Conservation (phyloP, 1,140 invertebrate species). For the Caenorhabditis inopinata region DNA sequence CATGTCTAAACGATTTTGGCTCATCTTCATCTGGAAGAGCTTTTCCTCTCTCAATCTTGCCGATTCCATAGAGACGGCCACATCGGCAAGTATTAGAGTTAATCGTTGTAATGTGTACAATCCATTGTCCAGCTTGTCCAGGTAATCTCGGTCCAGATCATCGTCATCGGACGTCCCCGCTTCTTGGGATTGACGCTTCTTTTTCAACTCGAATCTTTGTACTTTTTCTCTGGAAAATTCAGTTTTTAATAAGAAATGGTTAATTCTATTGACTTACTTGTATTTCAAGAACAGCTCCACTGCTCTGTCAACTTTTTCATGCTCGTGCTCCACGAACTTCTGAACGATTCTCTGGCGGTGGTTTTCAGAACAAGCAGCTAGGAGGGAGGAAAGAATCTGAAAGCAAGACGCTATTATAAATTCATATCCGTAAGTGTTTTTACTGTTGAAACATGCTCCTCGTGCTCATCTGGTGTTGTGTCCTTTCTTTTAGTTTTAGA, state of each 20-base stretch:
- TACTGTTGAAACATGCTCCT: slow-evolving; percentile 72
- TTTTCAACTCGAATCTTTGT: background rate
- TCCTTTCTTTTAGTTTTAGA: slow-evolving; percentile 78
- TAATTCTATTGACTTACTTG: slow-evolving; percentile 49
- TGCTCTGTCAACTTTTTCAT: slow-evolving; percentile 94
- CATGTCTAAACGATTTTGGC: slow-evolving; percentile 17
- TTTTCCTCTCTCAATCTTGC: slow-evolving; percentile 51
- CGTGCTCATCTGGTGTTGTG: slow-evolving; percentile 83
- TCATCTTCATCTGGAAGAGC: slow-evolving; percentile 60
- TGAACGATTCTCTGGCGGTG: slow-evolving; percentile 84
- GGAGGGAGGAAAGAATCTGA: slow-evolving; percentile 88
- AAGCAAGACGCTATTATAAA: too few relatives aligned
- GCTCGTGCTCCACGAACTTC: slow-evolving; percentile 97
- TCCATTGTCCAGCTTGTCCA: slow-evolving; percentile 84
- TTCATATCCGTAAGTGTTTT: slow-evolving; percentile 37
- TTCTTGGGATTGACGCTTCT: background rate
- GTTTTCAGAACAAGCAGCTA: slow-evolving; percentile 84
- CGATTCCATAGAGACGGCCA: slow-evolving; percentile 73
- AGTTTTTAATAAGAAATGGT: background rate
- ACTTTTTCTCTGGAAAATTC: background rate
- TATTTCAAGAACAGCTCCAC: slow-evolving; percentile 97
- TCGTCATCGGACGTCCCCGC: background rate
- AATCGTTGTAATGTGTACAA: slow-evolving; percentile 92
- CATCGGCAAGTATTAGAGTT: slow-evolving; percentile 90
- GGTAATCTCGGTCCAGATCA: slow-evolving; percentile 72